Evolutionary conservation across 2,888 invertebrate species (phyloP).

Genomic region (Hesperia comma): DNA sequence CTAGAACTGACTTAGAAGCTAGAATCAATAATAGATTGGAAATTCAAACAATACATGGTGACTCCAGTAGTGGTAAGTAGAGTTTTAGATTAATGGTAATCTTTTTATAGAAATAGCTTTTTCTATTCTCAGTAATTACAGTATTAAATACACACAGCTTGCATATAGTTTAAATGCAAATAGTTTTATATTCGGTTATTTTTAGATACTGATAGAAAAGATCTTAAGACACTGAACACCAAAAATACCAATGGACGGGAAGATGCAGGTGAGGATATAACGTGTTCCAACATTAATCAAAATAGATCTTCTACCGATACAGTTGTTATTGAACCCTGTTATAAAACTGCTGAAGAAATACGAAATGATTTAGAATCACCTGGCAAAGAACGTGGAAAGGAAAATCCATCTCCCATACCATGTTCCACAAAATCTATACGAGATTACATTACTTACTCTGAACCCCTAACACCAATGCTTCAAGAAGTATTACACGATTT

Average conservation of each 20-base stretch:
- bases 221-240: conserved; percentile 42
- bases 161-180: conserved; percentile 8
- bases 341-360: conserved; percentile 64
- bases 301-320: conserved; percentile 73
- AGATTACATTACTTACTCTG: conserved; percentile 65
- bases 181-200: background rate
- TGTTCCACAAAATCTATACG: conserved; percentile 54
- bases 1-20: conserved; percentile 60
- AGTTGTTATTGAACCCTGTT: conserved; percentile 62
- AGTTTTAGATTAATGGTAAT: conserved; percentile 17
- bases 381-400: background rate
- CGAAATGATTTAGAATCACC: conserved; percentile 42
- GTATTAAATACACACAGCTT: background rate
- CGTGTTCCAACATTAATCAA: conserved; percentile 58
- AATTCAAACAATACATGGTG: conserved; percentile 53
- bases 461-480: conserved; percentile 66
- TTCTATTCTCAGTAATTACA: too few species aligned
- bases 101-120: conserved; percentile 8
- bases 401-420: conserved; percentile 6
- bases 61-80: conserved; percentile 57
- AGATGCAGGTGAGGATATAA: conserved; percentile 66
- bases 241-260: conserved; percentile 54
- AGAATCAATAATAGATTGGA: conserved; percentile 63
- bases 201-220: conserved; percentile 22
- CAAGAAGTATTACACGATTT: conserved; percentile 69